These are phyloP conservation scores for Athene noctua DNA, from an alignment of 2,113 vertebrate species.

Conservation along the genomic window DNA sequence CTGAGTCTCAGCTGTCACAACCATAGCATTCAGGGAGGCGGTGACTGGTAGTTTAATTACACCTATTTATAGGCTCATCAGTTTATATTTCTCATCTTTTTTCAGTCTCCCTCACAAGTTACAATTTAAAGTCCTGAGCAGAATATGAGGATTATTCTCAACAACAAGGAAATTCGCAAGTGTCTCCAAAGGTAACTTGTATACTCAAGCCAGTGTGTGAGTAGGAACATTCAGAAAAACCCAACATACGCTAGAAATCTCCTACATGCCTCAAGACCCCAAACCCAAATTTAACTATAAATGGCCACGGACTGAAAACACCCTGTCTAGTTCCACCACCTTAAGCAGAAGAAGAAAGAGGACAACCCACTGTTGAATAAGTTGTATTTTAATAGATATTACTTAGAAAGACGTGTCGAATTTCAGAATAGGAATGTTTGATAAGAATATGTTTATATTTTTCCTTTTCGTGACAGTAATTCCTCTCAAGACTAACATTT, in stretches of 20 bases:
- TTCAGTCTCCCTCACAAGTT: not conserved
- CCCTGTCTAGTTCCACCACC: not conserved
- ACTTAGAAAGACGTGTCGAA: not conserved
- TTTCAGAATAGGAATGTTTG: not conserved
- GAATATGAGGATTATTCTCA: not conserved
- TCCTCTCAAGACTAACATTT: not conserved
- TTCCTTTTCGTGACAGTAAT: not conserved
- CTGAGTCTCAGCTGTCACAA: conserved; percentile 31
- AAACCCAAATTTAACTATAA: not conserved
- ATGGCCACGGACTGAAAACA: accelerated
- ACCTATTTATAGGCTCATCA: conserved; percentile 43
- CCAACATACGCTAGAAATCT: accelerated
- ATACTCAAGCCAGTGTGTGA: accelerated
- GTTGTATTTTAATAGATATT: not conserved
- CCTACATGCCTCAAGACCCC: accelerated
- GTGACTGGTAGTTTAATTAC: conserved; percentile 25
- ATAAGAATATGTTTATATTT: not conserved
- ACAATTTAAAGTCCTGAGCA: not conserved
- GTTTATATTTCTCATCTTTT: not conserved
- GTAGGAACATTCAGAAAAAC: not conserved
- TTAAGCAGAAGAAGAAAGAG: not conserved
- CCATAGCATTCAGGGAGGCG: not conserved
- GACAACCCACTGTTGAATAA: not conserved
- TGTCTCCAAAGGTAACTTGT: not conserved
- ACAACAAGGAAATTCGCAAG: not conserved